A percentile compares a stretch with the other conserved stretches of the same genome.
These are phyloP conservation scores for Cygnus atratus DNA, from an alignment of 2,113 vertebrate genomes.

Conservation along the genomic window DNA sequence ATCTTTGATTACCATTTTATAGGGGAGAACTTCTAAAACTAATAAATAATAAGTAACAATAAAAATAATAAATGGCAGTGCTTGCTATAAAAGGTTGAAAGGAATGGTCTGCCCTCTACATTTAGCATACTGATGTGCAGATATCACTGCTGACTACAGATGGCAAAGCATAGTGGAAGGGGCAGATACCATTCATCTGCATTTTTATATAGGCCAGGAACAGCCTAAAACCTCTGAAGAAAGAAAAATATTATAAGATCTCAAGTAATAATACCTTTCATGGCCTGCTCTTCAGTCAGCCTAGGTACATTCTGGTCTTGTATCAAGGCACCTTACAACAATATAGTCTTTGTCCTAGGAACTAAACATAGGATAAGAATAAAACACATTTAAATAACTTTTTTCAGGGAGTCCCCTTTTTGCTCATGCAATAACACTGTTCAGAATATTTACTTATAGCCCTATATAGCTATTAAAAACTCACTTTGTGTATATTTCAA, in stretches of 20 bases:
- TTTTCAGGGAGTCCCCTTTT: background rate
- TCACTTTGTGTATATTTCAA: background rate
- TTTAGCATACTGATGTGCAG: background rate
- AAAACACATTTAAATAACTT: background rate
- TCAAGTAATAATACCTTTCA: background rate
- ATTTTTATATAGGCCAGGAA: background rate
- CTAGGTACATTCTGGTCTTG: background rate
- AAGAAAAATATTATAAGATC: background rate
- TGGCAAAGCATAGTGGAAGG: background rate
- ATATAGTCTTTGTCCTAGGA: background rate
- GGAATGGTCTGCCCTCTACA: background rate
- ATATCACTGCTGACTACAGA: background rate
- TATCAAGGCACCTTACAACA: background rate
- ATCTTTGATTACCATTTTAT: background rate
- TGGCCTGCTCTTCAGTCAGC: background rate
- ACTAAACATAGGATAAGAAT: background rate
- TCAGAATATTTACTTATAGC: background rate
- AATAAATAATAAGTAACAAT: too few species aligned
- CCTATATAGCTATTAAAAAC: background rate
- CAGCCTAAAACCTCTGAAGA: background rate
- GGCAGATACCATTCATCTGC: background rate
- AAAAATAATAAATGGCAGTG: rapidly evolving
- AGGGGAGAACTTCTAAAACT: background rate
- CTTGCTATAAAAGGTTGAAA: background rate
- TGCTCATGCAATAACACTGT: background rate